Evolutionary conservation across 2,113 vertebrate genomes (phyloP).

Genomic region (Sphyrna mokarran): DNA sequence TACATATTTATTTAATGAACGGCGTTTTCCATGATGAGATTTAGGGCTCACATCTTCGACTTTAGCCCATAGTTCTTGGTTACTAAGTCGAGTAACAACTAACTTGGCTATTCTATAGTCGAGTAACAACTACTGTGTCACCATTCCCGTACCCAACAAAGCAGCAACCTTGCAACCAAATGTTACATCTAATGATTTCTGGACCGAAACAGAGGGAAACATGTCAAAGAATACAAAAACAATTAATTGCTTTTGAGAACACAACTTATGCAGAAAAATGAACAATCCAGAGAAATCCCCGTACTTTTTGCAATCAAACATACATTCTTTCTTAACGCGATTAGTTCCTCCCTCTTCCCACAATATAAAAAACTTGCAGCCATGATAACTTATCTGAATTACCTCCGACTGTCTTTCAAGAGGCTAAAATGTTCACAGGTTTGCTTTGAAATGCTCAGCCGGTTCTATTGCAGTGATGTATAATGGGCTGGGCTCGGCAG

Average conservation of each 20-base stretch:
- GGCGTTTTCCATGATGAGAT: too few relatives aligned
- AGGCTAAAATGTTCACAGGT: neutral
- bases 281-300: neutral
- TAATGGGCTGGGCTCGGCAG: neutral
- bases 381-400: neutral
- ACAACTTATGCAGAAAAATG: neutral
- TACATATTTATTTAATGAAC: too few relatives aligned
- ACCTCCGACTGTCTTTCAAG: neutral
- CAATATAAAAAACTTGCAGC: neutral
- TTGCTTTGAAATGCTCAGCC: neutral
- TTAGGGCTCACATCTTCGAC: too few relatives aligned
- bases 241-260: neutral
- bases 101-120: too few relatives aligned
- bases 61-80: too few relatives aligned
- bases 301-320: neutral
- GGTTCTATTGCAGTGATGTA: neutral
- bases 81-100: too few relatives aligned
- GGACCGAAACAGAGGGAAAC: neutral
- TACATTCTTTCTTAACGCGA: neutral
- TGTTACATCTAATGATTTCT: neutral
- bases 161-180: neutral
- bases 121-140: too few relatives aligned
- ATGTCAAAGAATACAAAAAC: neutral
- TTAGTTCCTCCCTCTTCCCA: neutral
- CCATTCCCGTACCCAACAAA: neutral